phyloP scores from a whole-genome alignment of 1,140 invertebrate genomes.

The Chelonus insularis region DNA sequence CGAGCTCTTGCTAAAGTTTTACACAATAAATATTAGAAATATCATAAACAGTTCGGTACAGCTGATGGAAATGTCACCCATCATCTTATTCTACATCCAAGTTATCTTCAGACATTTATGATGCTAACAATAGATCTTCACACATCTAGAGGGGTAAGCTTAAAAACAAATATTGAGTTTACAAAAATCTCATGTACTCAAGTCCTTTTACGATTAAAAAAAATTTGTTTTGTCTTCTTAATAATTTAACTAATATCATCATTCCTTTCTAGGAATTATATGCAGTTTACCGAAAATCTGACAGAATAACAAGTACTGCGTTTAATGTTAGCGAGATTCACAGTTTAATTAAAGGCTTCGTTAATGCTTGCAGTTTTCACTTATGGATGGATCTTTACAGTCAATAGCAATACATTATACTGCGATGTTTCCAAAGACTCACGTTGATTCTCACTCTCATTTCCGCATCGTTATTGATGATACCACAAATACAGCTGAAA shows the following conservation, averaged over 20 bases:
- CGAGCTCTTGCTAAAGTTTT: conserved; percentile 67
- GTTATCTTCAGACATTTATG: conserved; percentile 69
- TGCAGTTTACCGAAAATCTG: conserved; percentile 62
- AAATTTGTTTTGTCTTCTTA: no score
- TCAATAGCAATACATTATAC: no score
- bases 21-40: conserved; percentile 66
- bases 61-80: conserved; percentile 66
- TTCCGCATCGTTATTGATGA: no score
- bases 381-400: conserved; percentile 64
- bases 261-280: conserved; percentile 65
- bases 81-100: conserved; percentile 67
- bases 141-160: conserved; percentile 66
- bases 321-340: conserved; percentile 57
- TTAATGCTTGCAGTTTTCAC: conserved; percentile 72
- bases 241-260: no score
- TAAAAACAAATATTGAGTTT: no score
- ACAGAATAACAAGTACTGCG: conserved; percentile 46
- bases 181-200: no score
- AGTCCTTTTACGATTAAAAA: no score
- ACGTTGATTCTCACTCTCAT: no score
- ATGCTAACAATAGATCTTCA: conserved; percentile 68
- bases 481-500: no score
- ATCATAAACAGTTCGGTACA: conserved; percentile 66
- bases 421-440: no score
- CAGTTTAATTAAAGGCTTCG: conserved; percentile 66